Percentiles rank a stretch among this genome's conserved stretches.
phyloP scores from a whole-genome alignment of 1,140 invertebrate species.

The Cydia splendana region DNA sequence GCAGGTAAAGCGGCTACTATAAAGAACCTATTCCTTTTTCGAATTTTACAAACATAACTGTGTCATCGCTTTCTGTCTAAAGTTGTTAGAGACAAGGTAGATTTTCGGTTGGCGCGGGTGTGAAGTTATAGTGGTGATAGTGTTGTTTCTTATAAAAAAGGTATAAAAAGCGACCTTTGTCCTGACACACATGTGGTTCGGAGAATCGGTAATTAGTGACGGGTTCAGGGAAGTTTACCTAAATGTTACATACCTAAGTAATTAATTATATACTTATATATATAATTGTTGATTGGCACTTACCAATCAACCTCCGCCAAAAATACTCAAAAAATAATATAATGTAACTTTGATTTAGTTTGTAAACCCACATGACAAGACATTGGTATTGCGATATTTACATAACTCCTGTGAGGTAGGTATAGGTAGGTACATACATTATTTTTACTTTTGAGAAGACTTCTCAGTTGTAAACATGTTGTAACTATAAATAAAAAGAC shows the following conservation, averaged over 20 bases:
- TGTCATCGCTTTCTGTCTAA: not conserved
- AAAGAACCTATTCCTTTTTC: constrained; percentile 32
- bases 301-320: no score
- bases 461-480: no score
- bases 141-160: constrained; percentile 39
- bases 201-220: constrained; percentile 45
- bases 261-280: no score
- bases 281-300: no score
- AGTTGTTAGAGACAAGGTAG: not conserved
- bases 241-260: not conserved
- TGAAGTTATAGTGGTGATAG: not conserved
- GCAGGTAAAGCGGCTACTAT: constrained; percentile 38
- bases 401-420: no score
- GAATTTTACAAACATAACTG: constrained; percentile 4
- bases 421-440: no score
- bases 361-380: no score
- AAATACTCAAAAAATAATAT: no score
- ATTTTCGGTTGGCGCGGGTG: not conserved
- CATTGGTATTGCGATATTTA: no score
- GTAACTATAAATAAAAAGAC: no score
- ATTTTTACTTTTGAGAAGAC: no score
- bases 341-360: no score
- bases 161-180: constrained; percentile 49
- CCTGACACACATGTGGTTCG: constrained; percentile 45
- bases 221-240: constrained; percentile 19